Evolutionary conservation across 2,113 vertebrate genomes (phyloP), one percentile per base, ranked within the genome.

Genomic region (Pimephales promelas): DNA sequence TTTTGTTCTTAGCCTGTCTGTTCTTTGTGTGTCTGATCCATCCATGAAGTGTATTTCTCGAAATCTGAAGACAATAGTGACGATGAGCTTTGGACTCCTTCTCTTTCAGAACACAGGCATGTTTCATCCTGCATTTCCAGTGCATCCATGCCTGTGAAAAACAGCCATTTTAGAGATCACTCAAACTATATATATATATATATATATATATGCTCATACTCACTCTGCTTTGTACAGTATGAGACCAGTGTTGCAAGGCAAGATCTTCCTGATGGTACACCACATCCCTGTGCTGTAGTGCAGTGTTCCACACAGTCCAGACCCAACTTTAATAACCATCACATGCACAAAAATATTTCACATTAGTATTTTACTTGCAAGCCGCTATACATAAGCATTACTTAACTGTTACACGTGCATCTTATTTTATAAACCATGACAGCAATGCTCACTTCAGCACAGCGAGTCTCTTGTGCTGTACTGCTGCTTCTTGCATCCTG

Each of bases 131-230:
- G 4, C 92, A 88, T 86, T 62, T 94, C 97, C 97, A 98, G 59
- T 79, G 92, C 78, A 92, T 72, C 96, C 95, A 98, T 28, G 92
- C 92, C 97, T 99, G 86, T 92, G 77, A n/a, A 86, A 2, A 64
- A 89, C 59, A 73, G 52, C 80, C 36, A 74, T 45, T 22, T 79
- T 47, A 31, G 26, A 49, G 4, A 31, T 66, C 10, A 61, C 22
- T 24, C 31, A 59, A 5, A 14, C 11, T 61, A 52, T 40, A 10
- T 2, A 40, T 40, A 36, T 36, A 36, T 34, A 34, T 36, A 36
- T 36, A 36, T 36, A 36, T 36, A 36, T 36, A 36, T 36, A 34
- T 34, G 2, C n/a, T 68, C 26, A 81, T 54, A 87, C 94, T 93
- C 86, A 99, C 98, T 93, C 90, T 93, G 74, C 85, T 91, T 75